A percentile compares a stretch with the other conserved stretches of the same genome.
phyloP scores from a whole-genome alignment of 2,113 vertebrate genomes.

The Cephalopholis sonnerati region DNA sequence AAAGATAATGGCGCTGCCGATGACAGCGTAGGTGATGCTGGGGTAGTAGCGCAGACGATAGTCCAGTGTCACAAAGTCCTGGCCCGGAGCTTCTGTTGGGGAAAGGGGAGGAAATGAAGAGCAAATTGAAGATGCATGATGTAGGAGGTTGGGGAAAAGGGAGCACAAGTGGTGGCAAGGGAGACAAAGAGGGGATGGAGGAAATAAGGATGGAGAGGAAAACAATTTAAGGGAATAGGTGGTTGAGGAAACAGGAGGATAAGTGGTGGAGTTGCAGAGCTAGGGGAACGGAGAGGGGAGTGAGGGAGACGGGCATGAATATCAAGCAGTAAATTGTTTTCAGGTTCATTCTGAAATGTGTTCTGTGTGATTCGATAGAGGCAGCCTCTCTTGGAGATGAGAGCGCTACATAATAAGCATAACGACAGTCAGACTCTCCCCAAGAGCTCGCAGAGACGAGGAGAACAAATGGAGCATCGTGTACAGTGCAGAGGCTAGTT shows the following conservation, averaged over 20 bases:
- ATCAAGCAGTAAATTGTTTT: conserved; percentile 54
- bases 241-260: conserved; percentile 28
- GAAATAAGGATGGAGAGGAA: neutral
- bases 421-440: conserved; percentile 35
- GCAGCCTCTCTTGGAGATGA: conserved; percentile 44
- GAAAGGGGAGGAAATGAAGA: conserved; percentile 10
- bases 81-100: conserved; percentile 89
- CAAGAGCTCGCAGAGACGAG: conserved; percentile 10
- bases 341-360: conserved; percentile 48
- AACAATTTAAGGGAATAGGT: conserved; percentile 12
- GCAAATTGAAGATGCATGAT: conserved; percentile 8
- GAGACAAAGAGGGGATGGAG: neutral
- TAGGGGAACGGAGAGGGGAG: conserved; percentile 19
- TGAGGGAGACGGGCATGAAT: conserved; percentile 52
- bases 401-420: conserved; percentile 35
- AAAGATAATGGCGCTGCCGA: conserved; percentile 95
- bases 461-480: conserved; percentile 38
- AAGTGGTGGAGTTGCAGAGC: conserved; percentile 33
- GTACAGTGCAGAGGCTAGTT: conserved; percentile 22
- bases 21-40: conserved; percentile 95
- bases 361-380: conserved; percentile 47
- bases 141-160: neutral
- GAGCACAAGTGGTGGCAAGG: neutral
- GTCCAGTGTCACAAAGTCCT: conserved; percentile 94
- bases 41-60: conserved; percentile 95